These are phyloP conservation scores for Malthinus seriepunctatus DNA, from an alignment of 2,888 invertebrate genomes.

Conservation along the genomic window DNA sequence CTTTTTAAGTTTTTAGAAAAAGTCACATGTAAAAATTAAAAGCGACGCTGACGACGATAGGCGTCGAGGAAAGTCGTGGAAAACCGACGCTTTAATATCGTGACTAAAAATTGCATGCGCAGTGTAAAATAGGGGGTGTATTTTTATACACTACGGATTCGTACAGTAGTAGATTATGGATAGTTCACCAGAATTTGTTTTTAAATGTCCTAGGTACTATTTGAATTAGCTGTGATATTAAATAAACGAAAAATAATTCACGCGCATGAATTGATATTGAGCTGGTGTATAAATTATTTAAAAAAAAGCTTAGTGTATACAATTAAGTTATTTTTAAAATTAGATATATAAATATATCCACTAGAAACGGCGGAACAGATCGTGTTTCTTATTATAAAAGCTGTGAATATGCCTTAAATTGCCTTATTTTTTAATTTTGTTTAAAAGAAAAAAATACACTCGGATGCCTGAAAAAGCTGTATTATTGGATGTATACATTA, in stretches of 20 bases:
- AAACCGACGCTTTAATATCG: conserved; percentile 15
- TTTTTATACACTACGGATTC: conserved; percentile 30
- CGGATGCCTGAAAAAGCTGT: conserved; percentile 7
- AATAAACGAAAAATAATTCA: conserved; percentile 12
- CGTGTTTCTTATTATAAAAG: conserved; percentile 26
- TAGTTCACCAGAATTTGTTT: conserved; percentile 32
- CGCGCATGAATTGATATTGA: conserved; percentile 14
- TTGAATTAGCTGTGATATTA: conserved; percentile 31
- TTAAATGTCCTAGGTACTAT: conserved; percentile 25
- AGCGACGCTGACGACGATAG: background rate
- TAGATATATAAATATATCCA: conserved; percentile 19
- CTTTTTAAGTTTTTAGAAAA: background rate
- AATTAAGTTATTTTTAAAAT: conserved; percentile 24
- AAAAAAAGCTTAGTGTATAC: conserved; percentile 5
- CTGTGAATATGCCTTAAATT: conserved; percentile 33
- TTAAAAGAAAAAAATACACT: conserved; percentile 16
- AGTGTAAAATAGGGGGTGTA: conserved; percentile 26
- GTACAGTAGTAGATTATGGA: conserved; percentile 30
- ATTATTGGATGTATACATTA: too few species aligned
- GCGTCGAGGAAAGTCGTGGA: conserved; percentile 17
- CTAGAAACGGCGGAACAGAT: conserved; percentile 16
- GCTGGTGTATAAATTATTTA: conserved; percentile 11
- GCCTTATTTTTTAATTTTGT: conserved; percentile 33
- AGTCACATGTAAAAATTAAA: background rate
- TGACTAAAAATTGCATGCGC: conserved; percentile 20